Conservation (phyloP, 2,113 vertebrate species). For the Columba janthina region DNA sequence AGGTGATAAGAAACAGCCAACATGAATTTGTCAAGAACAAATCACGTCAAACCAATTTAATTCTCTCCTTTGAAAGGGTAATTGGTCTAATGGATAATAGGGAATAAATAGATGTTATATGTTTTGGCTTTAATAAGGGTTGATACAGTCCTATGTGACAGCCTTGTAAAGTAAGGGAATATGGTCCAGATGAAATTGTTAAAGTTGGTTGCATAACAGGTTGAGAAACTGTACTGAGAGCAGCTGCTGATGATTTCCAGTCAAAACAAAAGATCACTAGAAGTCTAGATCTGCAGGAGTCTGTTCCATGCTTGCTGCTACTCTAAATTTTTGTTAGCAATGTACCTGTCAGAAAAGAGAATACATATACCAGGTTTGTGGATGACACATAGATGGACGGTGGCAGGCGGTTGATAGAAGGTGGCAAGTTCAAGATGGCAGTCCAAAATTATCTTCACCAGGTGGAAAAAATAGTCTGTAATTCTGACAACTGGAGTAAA, state of each 20-base stretch:
- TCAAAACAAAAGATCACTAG: neutral
- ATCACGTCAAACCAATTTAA: conserved; percentile 38
- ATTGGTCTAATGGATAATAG: neutral
- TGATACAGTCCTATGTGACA: neutral
- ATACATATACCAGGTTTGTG: neutral
- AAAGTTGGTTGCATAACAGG: neutral
- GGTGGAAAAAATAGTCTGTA: neutral
- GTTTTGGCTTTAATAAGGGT: neutral
- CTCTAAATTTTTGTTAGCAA: neutral
- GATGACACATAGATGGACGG: neutral
- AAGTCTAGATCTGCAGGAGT: neutral
- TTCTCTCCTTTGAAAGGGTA: conserved; percentile 27
- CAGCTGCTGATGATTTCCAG: neutral
- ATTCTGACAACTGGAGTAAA: neutral
- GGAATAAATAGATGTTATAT: conserved; percentile 15
- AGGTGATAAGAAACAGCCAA: conserved; percentile 18
- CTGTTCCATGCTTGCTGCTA: neutral
- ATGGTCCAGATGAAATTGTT: neutral
- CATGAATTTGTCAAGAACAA: conserved; percentile 18
- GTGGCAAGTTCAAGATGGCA: neutral
- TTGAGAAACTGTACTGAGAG: neutral
- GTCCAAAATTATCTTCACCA: neutral
- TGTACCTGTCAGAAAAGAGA: neutral
- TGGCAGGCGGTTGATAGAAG: neutral
- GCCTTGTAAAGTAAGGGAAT: neutral